Evolutionary conservation across 2,888 invertebrate genomes (phyloP), one percentile per base, ranked within the genome.

Genomic region (Stomorhina lunata): DNA sequence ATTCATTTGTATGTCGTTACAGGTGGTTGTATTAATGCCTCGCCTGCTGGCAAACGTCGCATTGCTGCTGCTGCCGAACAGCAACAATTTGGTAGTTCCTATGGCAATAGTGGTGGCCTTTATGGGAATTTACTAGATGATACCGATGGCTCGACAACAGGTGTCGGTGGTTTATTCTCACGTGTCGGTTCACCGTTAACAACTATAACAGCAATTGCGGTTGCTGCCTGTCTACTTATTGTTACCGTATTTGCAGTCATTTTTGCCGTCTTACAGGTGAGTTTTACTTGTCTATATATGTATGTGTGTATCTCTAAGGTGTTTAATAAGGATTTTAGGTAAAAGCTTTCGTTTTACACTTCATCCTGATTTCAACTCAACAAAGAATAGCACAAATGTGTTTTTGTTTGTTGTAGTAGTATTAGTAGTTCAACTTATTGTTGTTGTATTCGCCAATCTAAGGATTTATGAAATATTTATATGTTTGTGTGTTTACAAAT

Each of bases 1-100:
- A 59, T 37, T 29, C 17, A 15, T 25, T 1, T 43, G 5, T 34
- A 65, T 32, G 17, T 15, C 5, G 12, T 48, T 15, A 29, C 87
- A 95, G 95, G 95, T 84, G 94, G 94, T 86, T 95, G 95, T 88
- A 94, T 94, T 88, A 94, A 94, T 89, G 93, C 94, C 10, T 94
- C 95, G 1, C 94, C 95, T 71, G 95, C 95, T 68, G 95, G 95
- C 25, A 95, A 95, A 89, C 92, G 95, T 3, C 93, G 95, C 80
- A 95, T 95, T 84, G 94, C 94, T 1, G 93, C 93, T 87, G 92
- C 91, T 86, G 92, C 92, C 43, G 88, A 92, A 40, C 89, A 90
- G 82, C 89, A 89, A 84, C 89, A 89, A 84, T 87, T 90, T 76
- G 87, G 88, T 29, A 85, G 86, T 75, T 85, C 86, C 43, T 86